phyloP scores from a whole-genome alignment of 1,140 invertebrate genomes.

The Philaenus spumarius region DNA sequence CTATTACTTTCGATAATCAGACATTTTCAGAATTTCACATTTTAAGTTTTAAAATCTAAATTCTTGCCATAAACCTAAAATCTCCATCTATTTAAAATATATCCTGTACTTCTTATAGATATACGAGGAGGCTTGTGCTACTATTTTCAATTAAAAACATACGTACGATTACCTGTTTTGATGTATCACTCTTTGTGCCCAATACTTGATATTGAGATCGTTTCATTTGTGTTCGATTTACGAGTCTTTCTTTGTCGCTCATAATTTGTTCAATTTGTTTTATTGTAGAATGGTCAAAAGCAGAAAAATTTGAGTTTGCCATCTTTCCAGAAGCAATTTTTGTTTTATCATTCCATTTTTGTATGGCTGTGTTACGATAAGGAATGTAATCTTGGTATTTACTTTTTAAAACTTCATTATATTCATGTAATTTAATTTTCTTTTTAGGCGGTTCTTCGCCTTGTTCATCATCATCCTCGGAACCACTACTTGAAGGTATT shows the following conservation, averaged over 20 bases:
- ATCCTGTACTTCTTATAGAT: too few relatives aligned
- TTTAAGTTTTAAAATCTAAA: too few relatives aligned
- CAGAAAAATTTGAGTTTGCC: conserved; percentile 51
- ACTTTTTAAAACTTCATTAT: conserved; percentile 52
- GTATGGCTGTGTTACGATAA: conserved; percentile 71
- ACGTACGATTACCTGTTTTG: too few relatives aligned
- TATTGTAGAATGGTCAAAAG: conserved; percentile 66
- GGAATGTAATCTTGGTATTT: conserved; percentile 55
- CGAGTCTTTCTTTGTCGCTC: conserved; percentile 64
- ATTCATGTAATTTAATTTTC: conserved; percentile 51
- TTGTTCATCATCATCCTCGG: conserved; percentile 43
- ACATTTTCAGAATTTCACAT: too few relatives aligned
- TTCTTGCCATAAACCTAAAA: too few relatives aligned
- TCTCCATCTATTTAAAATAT: too few relatives aligned
- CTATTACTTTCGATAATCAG: too few relatives aligned
- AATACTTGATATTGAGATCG: conserved; percentile 66
- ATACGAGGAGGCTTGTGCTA: too few relatives aligned
- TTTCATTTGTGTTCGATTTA: conserved; percentile 74
- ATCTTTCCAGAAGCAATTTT: conserved; percentile 53
- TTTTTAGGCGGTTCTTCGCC: conserved; percentile 45
- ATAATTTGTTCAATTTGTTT: conserved; percentile 84
- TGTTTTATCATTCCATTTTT: conserved; percentile 93
- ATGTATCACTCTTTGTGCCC: too few relatives aligned
- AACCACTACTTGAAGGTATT: conserved; percentile 34
- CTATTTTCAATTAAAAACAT: too few relatives aligned